phyloP scores from a whole-genome alignment of 1,140 invertebrate species.

The Drosophila takahashii region DNA sequence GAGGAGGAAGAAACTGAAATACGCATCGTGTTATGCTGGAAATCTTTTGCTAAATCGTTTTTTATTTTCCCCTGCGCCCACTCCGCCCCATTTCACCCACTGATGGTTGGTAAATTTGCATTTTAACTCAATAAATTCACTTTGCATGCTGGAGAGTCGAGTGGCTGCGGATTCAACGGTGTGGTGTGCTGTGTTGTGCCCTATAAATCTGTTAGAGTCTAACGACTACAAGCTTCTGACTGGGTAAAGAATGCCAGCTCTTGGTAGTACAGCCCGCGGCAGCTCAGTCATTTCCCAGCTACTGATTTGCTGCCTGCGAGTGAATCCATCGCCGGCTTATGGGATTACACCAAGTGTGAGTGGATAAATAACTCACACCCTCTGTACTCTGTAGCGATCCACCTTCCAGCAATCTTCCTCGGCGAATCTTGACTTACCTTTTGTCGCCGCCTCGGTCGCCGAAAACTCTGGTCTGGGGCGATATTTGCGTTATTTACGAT shows the following conservation, averaged over 20 bases:
- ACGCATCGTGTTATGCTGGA: constrained; percentile 68
- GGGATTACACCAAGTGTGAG: constrained; percentile 64
- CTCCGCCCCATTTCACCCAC: not conserved
- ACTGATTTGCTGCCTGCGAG: constrained; percentile 60
- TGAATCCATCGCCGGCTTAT: constrained; percentile 57
- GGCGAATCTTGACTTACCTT: constrained; percentile 34
- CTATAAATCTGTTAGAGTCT: constrained; percentile 78
- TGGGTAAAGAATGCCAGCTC: not conserved
- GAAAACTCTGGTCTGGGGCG: constrained; percentile 48
- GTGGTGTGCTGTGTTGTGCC: constrained; percentile 71
- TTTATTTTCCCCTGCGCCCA: constrained; percentile 22
- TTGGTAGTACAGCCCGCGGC: constrained; percentile 63
- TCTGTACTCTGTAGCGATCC: not conserved
- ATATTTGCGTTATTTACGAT: constrained; percentile 83
- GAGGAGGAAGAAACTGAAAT: constrained; percentile 39
- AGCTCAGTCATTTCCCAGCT: constrained; percentile 65
- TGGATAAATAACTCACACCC: constrained; percentile 63
- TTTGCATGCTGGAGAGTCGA: constrained; percentile 69
- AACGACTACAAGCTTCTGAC: constrained; percentile 49
- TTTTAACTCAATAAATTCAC: constrained; percentile 84
- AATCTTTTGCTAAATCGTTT: constrained; percentile 71
- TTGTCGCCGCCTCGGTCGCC: constrained; percentile 65
- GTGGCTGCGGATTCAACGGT: constrained; percentile 38
- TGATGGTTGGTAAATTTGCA: constrained; percentile 70
- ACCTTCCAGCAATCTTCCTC: constrained; percentile 1